Conservation (phyloP, 1,140 invertebrate genomes). For the Cecropterus lyciades region DNA sequence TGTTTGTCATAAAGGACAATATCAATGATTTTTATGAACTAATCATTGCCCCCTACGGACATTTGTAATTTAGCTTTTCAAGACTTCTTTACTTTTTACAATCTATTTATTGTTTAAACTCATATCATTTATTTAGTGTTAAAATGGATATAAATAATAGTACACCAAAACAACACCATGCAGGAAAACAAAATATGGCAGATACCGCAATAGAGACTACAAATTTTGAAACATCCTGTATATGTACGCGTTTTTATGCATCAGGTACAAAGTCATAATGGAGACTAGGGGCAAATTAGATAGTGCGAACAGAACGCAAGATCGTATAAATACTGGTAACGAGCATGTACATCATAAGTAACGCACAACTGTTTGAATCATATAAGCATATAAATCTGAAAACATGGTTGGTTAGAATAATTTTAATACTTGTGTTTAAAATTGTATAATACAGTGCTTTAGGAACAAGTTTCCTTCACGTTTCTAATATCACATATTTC, state of each 20-base stretch:
- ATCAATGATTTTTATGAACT: no score
- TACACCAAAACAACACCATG: no score
- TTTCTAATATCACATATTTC: background rate
- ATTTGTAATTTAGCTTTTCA: no score
- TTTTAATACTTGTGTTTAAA: background rate
- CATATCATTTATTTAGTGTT: no score
- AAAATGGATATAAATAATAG: no score
- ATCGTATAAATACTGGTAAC: slow-evolving; percentile 60
- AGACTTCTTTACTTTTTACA: no score
- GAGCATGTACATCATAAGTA: slow-evolving; percentile 55
- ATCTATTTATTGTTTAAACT: no score
- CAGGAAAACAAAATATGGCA: no score
- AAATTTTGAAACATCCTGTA: slow-evolving; percentile 12
- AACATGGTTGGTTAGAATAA: slow-evolving; percentile 33
- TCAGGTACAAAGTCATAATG: slow-evolving; percentile 57
- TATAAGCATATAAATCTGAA: slow-evolving; percentile 13
- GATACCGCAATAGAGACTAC: no score
- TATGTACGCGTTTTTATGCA: slow-evolving; percentile 50
- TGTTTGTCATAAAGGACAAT: no score
- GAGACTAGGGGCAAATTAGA: slow-evolving; percentile 64
- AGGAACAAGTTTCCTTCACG: background rate
- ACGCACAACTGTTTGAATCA: slow-evolving; percentile 36
- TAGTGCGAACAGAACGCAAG: slow-evolving; percentile 48
- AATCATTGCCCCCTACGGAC: no score
- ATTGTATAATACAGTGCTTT: background rate